Percentiles rank a stretch among this genome's conserved stretches.
Conservation (phyloP, 2,113 vertebrate genomes). For the Zosterops pallidus region DNA sequence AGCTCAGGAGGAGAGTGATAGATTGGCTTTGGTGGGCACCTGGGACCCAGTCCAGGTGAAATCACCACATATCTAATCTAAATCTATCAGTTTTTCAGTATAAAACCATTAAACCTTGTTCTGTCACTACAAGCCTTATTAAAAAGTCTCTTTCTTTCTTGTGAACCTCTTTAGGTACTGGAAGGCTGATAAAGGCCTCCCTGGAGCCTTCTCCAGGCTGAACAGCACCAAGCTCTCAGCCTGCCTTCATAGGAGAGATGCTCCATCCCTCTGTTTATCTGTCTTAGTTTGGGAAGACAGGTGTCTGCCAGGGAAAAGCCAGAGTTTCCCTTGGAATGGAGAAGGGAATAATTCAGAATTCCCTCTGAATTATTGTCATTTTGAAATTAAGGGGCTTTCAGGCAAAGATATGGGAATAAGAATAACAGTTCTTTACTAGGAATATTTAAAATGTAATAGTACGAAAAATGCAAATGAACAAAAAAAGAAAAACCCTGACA, state of each 20-base stretch:
- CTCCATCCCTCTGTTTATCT: background rate
- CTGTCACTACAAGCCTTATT: background rate
- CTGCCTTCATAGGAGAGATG: background rate
- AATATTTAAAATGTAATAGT: background rate
- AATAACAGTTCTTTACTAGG: too few relatives aligned
- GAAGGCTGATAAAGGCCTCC: background rate
- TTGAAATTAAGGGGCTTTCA: too few relatives aligned
- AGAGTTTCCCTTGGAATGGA: too few relatives aligned
- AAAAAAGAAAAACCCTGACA: background rate
- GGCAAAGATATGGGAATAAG: background rate
- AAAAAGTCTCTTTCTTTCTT: background rate
- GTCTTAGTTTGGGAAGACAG: too few relatives aligned
- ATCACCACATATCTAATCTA: background rate
- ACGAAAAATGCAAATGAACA: background rate
- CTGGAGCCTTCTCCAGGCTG: background rate
- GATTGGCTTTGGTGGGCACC: background rate
- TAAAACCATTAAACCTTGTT: background rate
- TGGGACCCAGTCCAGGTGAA: background rate
- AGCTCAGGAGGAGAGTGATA: background rate
- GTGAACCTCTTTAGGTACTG: background rate
- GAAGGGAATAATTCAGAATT: too few relatives aligned
- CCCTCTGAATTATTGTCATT: too few relatives aligned
- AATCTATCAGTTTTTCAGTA: background rate
- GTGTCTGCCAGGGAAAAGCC: too few relatives aligned
- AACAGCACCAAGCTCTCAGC: background rate